Base-by-base conservation (phyloP, 2,113 vertebrate genomes). In the Neogale vison region DNA sequence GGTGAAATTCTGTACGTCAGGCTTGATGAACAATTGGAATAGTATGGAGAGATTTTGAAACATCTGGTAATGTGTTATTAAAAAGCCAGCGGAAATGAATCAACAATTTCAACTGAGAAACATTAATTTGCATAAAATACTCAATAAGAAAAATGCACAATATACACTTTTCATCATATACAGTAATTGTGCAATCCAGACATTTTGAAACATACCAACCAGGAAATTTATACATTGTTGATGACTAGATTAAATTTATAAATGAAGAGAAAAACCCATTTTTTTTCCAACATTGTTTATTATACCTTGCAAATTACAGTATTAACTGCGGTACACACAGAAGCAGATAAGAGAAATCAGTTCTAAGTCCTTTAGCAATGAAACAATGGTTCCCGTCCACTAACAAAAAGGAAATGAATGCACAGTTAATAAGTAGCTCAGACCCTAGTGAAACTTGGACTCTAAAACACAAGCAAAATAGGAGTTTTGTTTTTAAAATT, bases 11-110 rank as follows among this genome's bases (percentile, higher is more conserved):
- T 94, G 45, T 90, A 57, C 79, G 50, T 91, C 67, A 93, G 85
- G 31, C 72, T 97, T 42, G 57, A 95, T 97, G 42, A 91, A 72
- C 69, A 98, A 63, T 63, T 97, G 29, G 57, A 96, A 87, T 76
- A 83, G 10, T 89, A 85, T 55, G 34, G 85, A 71, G 90, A 93
- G 61, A 97, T 96, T 97, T 96, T 94, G 95, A 97, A 94, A 97
- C 86, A 97, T 96, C 88, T 98, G 97, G 96, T 96, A 90, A 96
- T 94, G 95, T 76, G 94, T 98, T 97, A 97, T 98, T 98, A 98
- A 97, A 97, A 96, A 97, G 92, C 65, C 85, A 52, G 81, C 21
- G 97, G 93, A 83, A 94, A 85, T 90, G 81, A 91, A 94, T 91
- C 93, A 97, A 95, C 92, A 91, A 83, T 98, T 96, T 96, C 90